Base-by-base conservation (phyloP, 1,140 invertebrate species). In the Cyclargus thomasi region DNA sequence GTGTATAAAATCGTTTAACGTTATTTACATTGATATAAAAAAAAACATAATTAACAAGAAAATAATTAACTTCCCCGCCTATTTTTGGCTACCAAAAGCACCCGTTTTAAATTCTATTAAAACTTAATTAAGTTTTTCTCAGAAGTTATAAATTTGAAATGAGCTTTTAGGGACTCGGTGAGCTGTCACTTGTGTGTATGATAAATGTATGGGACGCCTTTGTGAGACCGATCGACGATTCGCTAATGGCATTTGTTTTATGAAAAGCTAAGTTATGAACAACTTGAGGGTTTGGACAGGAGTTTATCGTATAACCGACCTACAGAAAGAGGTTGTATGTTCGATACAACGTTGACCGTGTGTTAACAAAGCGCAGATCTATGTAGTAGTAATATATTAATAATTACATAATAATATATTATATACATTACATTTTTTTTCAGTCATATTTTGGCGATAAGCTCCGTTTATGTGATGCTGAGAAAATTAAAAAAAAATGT, bases 41-140 rank as follows among this genome's bases (percentile, higher is more conserved):
- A 81, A 85, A 82, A 78, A 72, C 67, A 75, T 83, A 80, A 87
- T 81, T 83, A 83, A 81, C 75, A 72, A 82, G 82, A 77, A 87
- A 86, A 81, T 88, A 85, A 86, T 90, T 86, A 88, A 81, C 78
- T 77, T 74, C 86, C 71, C 86, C 88, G 86, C 88, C 88, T 88
- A 88, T 90, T 90, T 90, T 88, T 88, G 82, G 88, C 88, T 90
- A 90, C 88, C 85, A 88, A 75, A 80, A 78, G 77, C 84, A 88
- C 88, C 86, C 84, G 85, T 72, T 85, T 86, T 82, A 88, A 70
- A 82, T 90, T 90, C 88, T 85, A 90, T 90, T 88, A 90, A 90
- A 88, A 87, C 88, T 90, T 88, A 90, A 90, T 90, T 90, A 90
- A 90, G 83, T 88, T 88, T 88, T 88, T 87, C 71, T 80, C 66